Conservation (phyloP, 2,797 vertebrate genomes). For the Clarias pachynema region DNA sequence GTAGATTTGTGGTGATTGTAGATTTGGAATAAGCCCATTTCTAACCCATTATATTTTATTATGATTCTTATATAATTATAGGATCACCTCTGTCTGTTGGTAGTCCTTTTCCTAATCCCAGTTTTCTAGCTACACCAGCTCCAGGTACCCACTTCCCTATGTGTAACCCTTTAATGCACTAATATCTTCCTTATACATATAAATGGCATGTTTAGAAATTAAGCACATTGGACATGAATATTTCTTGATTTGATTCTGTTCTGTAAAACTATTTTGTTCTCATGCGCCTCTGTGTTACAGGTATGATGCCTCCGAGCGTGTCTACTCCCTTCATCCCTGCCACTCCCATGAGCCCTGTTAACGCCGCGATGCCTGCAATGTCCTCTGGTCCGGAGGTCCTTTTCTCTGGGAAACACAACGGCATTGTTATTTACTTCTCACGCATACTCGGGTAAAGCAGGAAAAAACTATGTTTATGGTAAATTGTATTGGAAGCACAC, state of each 20-base stretch:
- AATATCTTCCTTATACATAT: background rate
- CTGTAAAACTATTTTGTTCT: background rate
- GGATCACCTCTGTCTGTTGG: constrained; percentile 70
- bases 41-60: constrained; percentile 29
- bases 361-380: constrained; percentile 73
- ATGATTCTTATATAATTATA: constrained; percentile 55
- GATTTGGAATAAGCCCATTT: background rate
- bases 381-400: constrained; percentile 89
- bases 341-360: constrained; percentile 62
- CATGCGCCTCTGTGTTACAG: constrained; percentile 1
- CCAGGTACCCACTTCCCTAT: constrained; percentile 69
- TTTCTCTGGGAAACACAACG: constrained; percentile 95
- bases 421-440: constrained; percentile 93
- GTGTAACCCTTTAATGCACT: background rate
- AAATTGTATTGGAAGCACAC: background rate
- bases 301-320: constrained; percentile 71
- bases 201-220: background rate
- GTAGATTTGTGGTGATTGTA: constrained; percentile 45
- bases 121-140: constrained; percentile 72
- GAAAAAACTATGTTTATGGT: background rate
- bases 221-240: no score
- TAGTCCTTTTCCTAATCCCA: constrained; percentile 68
- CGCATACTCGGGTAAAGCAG: constrained; percentile 90
- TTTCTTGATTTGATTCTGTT: background rate
- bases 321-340: constrained; percentile 77